Evolutionary conservation across 1,140 invertebrate species (phyloP), one percentile per base, ranked within the genome.

Genomic region (Parasteatoda tepidariorum): DNA sequence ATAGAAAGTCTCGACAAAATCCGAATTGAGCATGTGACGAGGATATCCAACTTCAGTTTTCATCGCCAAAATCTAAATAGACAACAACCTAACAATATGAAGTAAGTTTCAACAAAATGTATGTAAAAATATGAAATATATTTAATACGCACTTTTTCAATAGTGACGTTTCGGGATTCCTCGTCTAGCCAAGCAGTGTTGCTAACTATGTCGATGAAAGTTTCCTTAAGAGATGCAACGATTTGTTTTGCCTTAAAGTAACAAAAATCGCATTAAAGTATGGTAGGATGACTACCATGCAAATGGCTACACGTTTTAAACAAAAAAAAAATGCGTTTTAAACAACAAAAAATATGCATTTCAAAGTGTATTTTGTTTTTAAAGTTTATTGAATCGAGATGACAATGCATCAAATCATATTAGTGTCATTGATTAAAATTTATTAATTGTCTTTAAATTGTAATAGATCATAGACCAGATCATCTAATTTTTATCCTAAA

Each of bases 1-100:
- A 66, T 83, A 83, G 18, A 83, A 83, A 38, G 57, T 74, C 38
- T 83, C 81, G 7, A 83, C 67, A 55, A 18, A 83, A 66, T 83
- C 81, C 3, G 81, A 62, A 74, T 57, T 83, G 7, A 83, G 28
- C 81, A 74, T 74, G 28, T 74, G 15, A 11, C 81, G 34, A 13
- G 81, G 81, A 34, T 83, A 83, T 3, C 81, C 81, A 0, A 74
- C 81, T 55, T 83, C 81, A 0, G 48, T 74, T 74, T 83, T 83
- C 81, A 83, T 83, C 3, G 28, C n/a, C 4, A 83, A 2, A 0
- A 83, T 48, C 81, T 83, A 31, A 30, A 71, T 30, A 41, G n/a
- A 3, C 18, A 55, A 55, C 7, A 68, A n/a, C n/a, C n/a, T n/a
- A 57, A 55, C n/a, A 18, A 55, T 48, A 9, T 24, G 0, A 38